A percentile compares a stretch with the other conserved stretches of the same genome.
phyloP scores from a whole-genome alignment of 2,797 vertebrate species.

The Pelobates cultripes region DNA sequence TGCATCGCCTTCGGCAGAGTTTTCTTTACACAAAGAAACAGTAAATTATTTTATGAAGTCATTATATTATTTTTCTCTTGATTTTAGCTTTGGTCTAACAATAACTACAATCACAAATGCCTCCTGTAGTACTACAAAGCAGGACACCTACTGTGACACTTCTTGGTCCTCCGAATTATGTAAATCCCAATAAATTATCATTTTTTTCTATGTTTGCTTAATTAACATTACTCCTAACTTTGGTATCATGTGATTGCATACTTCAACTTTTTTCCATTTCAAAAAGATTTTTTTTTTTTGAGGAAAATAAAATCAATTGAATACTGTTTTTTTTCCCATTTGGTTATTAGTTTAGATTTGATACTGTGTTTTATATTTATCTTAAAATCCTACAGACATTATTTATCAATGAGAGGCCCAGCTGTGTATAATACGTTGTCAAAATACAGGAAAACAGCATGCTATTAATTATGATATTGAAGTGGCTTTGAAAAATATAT shows the following conservation, averaged over 20 bases:
- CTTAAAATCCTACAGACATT: slow-evolving; percentile 32
- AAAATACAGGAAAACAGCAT: slow-evolving; percentile 5
- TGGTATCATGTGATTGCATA: slow-evolving; percentile 36
- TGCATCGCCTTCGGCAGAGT: slow-evolving; percentile 36
- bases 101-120: slow-evolving; percentile 43
- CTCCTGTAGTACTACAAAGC: slow-evolving; percentile 43
- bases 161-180: slow-evolving; percentile 40
- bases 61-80: slow-evolving; percentile 44
- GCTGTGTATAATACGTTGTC: slow-evolving; percentile 5
- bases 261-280: slow-evolving; percentile 11
- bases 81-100: slow-evolving; percentile 52
- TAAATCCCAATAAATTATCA: slow-evolving; percentile 36
- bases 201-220: slow-evolving; percentile 25
- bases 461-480: slow-evolving; percentile 34
- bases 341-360: slow-evolving; percentile 27
- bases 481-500: slow-evolving; percentile 28
- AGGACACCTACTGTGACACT: slow-evolving; percentile 40
- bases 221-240: slow-evolving; percentile 40
- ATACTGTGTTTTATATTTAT: slow-evolving; percentile 22
- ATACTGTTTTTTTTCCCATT: not conserved
- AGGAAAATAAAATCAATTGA: slow-evolving; percentile 1
- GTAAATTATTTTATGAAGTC: slow-evolving; percentile 33
- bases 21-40: slow-evolving; percentile 26
- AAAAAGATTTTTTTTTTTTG: not conserved
- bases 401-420: slow-evolving; percentile 32